Percentiles rank a stretch among this genome's conserved stretches.
Conservation (phyloP, 1,140 invertebrate species). For the Rhyacophila brunnea region DNA sequence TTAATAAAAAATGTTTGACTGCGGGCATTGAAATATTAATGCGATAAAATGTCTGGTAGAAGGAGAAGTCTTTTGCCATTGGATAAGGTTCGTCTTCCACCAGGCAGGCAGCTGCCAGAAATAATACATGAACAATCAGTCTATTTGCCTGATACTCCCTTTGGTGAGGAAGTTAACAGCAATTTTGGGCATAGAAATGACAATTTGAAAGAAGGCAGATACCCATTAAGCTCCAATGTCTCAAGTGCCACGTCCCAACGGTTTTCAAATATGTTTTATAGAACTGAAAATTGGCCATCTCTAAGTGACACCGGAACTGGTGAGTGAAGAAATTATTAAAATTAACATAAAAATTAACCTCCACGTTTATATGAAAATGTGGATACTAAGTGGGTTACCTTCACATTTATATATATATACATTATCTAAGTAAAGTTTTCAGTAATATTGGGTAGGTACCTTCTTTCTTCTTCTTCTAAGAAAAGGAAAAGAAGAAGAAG, state of each 20-base stretch:
- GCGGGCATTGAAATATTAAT: too few species aligned
- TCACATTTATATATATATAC: too few species aligned
- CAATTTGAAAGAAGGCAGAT: conserved; percentile 3
- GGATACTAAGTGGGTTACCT: too few species aligned
- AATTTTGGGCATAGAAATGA: neutral
- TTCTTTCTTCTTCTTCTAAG: too few species aligned
- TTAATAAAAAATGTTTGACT: too few species aligned
- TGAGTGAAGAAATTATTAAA: neutral
- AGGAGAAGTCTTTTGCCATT: conserved; percentile 17
- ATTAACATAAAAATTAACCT: too few species aligned
- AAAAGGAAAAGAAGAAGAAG: too few species aligned
- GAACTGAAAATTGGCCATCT: conserved; percentile 26
- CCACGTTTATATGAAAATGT: too few species aligned
- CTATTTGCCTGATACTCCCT: conserved; percentile 11
- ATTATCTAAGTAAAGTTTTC: too few species aligned
- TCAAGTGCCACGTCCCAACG: conserved; percentile 27
- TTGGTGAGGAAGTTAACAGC: conserved; percentile 16
- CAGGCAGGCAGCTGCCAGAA: conserved; percentile 20
- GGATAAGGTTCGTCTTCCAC: conserved; percentile 14
- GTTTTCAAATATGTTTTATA: conserved; percentile 29
- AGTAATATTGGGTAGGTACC: too few species aligned
- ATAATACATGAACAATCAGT: conserved; percentile 14
- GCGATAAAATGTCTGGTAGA: conserved; percentile 27
- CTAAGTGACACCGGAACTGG: conserved; percentile 32
- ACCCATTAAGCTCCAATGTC: conserved; percentile 6